Percentiles rank a stretch among this genome's conserved stretches.
phyloP scores from a whole-genome alignment of 2,797 vertebrate species.

The Notamacropus eugenii region DNA sequence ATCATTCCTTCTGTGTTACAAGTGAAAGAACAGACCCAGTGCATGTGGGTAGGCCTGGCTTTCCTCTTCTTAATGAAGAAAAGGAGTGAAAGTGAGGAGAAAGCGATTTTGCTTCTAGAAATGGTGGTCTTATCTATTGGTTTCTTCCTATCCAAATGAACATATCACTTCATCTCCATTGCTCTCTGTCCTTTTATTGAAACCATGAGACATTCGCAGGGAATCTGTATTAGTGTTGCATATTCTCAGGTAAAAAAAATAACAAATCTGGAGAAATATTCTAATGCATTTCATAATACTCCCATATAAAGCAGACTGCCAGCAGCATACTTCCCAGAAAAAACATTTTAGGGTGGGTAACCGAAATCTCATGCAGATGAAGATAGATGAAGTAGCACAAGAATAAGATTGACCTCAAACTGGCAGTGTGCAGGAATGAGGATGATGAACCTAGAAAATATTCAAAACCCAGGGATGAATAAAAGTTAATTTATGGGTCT shows the following conservation, averaged over 20 bases:
- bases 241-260: neutral
- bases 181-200: neutral
- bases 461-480: neutral
- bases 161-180: neutral
- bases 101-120: neutral
- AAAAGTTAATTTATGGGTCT: neutral
- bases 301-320: neutral
- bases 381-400: neutral
- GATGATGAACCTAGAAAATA: constrained; percentile 10
- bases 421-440: neutral
- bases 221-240: neutral
- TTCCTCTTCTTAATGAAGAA: neutral
- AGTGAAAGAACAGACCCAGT: neutral
- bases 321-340: neutral
- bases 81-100: neutral
- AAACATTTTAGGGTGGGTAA: neutral
- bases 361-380: neutral
- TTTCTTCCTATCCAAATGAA: neutral
- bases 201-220: neutral
- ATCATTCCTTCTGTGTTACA: neutral
- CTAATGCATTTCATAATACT: neutral
- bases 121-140: neutral
- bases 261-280: neutral
- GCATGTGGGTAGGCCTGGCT: too few relatives aligned
- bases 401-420: neutral